A percentile compares a stretch with the other conserved stretches of the same genome.
These are phyloP conservation scores for Rhopalosiphum maidis DNA, from an alignment of 1,140 invertebrate species.

Conservation along the genomic window DNA sequence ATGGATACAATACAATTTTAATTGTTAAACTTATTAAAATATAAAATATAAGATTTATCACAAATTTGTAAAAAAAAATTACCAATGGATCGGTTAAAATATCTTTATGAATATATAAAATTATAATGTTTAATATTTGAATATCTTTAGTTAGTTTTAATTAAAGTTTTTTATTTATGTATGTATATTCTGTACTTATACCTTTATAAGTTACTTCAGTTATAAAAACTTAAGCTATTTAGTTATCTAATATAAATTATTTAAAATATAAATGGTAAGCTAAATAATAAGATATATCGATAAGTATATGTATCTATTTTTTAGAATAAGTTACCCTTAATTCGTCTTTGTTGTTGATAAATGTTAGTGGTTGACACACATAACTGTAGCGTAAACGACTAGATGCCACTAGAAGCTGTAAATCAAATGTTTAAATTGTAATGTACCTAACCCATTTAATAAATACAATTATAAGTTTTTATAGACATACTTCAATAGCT, in stretches of 20 bases:
- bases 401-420: constrained; percentile 76
- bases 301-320: not conserved
- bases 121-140: not conserved
- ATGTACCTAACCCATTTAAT: not conserved
- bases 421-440: constrained; percentile 62
- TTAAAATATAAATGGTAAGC: not conserved
- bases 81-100: too few species aligned
- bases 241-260: not conserved
- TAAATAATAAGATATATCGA: not conserved
- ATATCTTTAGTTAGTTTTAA: too few species aligned
- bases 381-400: constrained; percentile 84
- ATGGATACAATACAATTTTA: too few species aligned
- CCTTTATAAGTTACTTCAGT: not conserved
- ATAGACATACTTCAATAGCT: constrained; percentile 71
- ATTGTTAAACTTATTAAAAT: too few species aligned
- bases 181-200: too few species aligned
- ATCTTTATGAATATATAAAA: not conserved
- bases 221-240: not conserved
- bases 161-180: too few species aligned
- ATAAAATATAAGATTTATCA: too few species aligned
- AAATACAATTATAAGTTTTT: not conserved
- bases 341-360: constrained; percentile 82
- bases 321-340: constrained; percentile 70
- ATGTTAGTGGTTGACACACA: constrained; percentile 86
- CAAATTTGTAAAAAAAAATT: too few species aligned